A percentile compares a stretch with the other conserved stretches of the same genome.
These are phyloP conservation scores for Akabosia matsudoensis DNA, from an alignment of 1,140 invertebrate species.

Conservation along the genomic window DNA sequence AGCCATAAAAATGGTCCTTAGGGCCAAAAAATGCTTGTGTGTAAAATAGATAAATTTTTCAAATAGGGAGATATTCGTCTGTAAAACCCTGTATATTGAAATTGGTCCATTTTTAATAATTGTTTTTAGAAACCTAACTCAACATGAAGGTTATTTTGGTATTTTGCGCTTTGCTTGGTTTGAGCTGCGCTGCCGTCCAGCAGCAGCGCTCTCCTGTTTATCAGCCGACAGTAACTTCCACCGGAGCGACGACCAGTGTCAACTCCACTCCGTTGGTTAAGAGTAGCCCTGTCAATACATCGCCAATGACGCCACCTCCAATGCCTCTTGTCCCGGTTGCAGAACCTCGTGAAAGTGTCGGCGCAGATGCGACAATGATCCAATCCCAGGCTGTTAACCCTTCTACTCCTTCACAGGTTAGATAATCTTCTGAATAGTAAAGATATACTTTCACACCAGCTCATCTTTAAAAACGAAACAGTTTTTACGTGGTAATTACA, in stretches of 20 bases:
- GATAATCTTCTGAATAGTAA: too few relatives aligned
- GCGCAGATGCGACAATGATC: neutral
- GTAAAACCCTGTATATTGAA: too few relatives aligned
- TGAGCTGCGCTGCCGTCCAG: conserved; percentile 13
- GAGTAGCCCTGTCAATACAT: neutral
- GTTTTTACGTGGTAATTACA: neutral
- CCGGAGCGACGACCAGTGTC: neutral
- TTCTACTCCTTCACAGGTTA: conserved; percentile 2
- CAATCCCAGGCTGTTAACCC: neutral
- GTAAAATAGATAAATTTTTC: too few relatives aligned
- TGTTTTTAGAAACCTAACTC: too few relatives aligned
- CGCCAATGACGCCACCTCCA: neutral
- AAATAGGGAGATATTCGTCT: too few relatives aligned
- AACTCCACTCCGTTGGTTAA: neutral
- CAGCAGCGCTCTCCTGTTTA: conserved; percentile 14
- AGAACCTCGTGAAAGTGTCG: conserved; percentile 1
- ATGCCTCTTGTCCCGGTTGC: neutral
- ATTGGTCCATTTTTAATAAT: too few relatives aligned
- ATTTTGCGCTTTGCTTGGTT: neutral
- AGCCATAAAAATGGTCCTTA: too few relatives aligned
- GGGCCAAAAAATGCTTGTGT: too few relatives aligned
- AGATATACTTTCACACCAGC: too few relatives aligned
- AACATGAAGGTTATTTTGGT: too few relatives aligned
- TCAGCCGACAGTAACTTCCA: neutral
- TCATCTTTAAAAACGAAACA: too few relatives aligned